Percentiles rank a stretch among this genome's conserved stretches.
phyloP scores from a whole-genome alignment of 1,140 invertebrate genomes.

The Telenomus remus region DNA sequence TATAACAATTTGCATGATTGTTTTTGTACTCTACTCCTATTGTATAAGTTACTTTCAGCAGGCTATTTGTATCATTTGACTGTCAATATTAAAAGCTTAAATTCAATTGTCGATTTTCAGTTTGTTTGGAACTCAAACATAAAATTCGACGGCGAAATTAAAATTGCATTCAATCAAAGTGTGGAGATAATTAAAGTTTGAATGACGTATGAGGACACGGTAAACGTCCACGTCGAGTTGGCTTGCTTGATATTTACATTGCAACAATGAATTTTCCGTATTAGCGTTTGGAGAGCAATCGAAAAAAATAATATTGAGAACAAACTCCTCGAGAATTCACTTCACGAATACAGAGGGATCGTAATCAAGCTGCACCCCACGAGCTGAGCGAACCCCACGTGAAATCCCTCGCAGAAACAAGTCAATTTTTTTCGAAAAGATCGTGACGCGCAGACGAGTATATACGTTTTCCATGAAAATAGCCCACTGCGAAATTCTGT shows the following conservation, averaged over 20 bases:
- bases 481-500: conserved; percentile 13
- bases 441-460: conserved; percentile 18
- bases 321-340: conserved; percentile 63
- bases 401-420: conserved; percentile 60
- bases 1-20: no score
- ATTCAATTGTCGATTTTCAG: no score
- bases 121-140: no score
- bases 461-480: conserved; percentile 29
- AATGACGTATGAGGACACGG: conserved; percentile 2
- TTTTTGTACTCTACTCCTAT: no score
- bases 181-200: background rate
- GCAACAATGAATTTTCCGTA: conserved; percentile 34
- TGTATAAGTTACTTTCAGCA: no score
- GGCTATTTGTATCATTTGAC: no score
- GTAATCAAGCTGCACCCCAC: conserved; percentile 63
- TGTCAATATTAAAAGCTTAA: no score
- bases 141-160: no score
- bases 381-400: conserved; percentile 52
- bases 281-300: conserved; percentile 49
- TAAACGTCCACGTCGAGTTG: conserved; percentile 13
- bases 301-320: conserved; percentile 57
- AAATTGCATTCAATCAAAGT: background rate
- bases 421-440: conserved; percentile 63
- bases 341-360: conserved; percentile 58
- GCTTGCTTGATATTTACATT: conserved; percentile 30